Conservation (phyloP, 2,797 vertebrate species). For the Corythornis leucogaster region DNA sequence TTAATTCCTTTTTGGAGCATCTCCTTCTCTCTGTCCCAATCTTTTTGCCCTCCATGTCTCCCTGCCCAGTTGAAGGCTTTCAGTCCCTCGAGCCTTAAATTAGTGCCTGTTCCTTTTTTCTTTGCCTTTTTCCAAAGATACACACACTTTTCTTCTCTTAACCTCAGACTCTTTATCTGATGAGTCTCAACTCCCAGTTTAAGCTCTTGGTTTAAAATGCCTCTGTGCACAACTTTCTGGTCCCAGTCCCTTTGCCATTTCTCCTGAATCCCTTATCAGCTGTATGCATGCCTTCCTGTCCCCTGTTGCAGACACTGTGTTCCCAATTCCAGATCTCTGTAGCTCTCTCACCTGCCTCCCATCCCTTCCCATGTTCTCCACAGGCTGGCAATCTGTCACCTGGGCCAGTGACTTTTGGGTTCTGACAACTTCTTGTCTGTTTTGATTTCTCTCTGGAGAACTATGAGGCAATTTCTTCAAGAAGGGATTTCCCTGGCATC, state of each 20-base stretch:
- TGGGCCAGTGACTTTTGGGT: not conserved
- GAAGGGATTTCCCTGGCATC: not conserved
- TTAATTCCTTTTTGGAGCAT: not conserved
- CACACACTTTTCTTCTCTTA: fast-evolving
- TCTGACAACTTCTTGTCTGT: not conserved
- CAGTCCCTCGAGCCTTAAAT: not conserved
- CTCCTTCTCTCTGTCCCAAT: not conserved
- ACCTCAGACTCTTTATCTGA: not conserved
- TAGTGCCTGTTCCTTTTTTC: not conserved
- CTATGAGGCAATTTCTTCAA: not conserved
- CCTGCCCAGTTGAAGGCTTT: not conserved
- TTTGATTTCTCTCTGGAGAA: not conserved
- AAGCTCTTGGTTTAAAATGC: not conserved
- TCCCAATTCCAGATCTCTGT: not conserved
- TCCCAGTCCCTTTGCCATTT: not conserved
- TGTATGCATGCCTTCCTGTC: not conserved
- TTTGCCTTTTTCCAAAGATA: not conserved
- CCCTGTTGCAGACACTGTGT: not conserved
- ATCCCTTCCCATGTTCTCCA: not conserved
- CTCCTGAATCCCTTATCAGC: not conserved
- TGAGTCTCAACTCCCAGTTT: not conserved
- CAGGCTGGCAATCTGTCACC: not conserved
- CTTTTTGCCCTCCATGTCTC: not conserved
- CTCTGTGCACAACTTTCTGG: not conserved
- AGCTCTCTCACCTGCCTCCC: not conserved